Base-by-base conservation (phyloP, 2,797 vertebrate species). In the Pseudopleuronectes americanus region DNA sequence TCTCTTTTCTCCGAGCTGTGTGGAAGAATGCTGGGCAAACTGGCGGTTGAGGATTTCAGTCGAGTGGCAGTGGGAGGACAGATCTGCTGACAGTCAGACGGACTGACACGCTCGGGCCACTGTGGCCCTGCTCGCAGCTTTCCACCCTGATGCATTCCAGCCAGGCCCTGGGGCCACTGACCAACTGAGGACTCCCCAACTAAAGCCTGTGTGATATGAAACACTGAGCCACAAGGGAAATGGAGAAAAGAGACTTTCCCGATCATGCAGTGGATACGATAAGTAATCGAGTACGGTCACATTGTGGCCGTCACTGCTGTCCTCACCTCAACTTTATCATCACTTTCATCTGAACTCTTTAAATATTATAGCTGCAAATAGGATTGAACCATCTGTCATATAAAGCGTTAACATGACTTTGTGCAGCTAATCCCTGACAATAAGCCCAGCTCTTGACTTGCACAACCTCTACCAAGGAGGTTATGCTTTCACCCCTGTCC, bases 11-110 rank as follows among this genome's bases (percentile, higher is more conserved):
- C 57, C 51, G 7, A 65, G 68, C 74, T 60, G 38, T 71, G 81
- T 71, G 64, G 49, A 75, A 85, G 84, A 88, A 85, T 81, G 77
- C 68, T 51, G 76, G 61, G 68, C 70, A 76, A 81, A 84, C 79
- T 80, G 62, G 83, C 28, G 45, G 71, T 71, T 69, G 82, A 85
- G 71, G 86, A 84, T 86, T 92, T 69, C 64, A 79, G 88, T 87
- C 64, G 75, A 89, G 74, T 83, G 86, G 81, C 77, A 75, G 90
- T 88, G 80, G 90, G 90, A 85, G 88, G 86, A 87, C 79, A 85
- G 86, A 88, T 87, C 81, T 84, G 84, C 89, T 90, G 90, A 93
- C 80, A 74, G 70, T 74, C 77, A 66, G 76, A 85, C 87, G 68
- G 74, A 89, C 71, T 76, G 86, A 84, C 82, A 90, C 84, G 88